Evolutionary conservation across 1,140 invertebrate species (phyloP), one percentile per base, ranked within the genome.

Genomic region (Acromyrmex echinatior): DNA sequence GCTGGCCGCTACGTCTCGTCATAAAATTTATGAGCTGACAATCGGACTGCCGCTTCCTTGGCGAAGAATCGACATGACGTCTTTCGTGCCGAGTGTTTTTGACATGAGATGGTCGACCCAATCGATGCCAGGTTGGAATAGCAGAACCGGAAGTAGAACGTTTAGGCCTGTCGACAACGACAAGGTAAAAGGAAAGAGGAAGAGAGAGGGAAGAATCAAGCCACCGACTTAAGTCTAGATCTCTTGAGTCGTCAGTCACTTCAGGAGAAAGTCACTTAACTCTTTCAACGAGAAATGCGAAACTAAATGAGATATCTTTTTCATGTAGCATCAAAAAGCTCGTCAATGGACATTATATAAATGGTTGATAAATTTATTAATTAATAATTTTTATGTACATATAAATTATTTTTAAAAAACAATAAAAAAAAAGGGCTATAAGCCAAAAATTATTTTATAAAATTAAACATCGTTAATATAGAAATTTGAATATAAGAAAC

Each of bases 1-100:
- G 39, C 18, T 39, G 53, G 12, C 4, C 66, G n/a, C 16, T 82
- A 78, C 58, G 71, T 1, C 39, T 25, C 31, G 70, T 71, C 39
- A 28, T 86, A 63, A 88, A 84, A 88, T 88, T 90, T 82, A 81
- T 82, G 89, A 88, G 58, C 58, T 51, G 45, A 77, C 51, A 74
- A 56, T 71, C 56, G 53, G 66, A 86, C 60, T 51, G 31, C 21
- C 66, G 66, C 82, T 78, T 74, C 39, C 49, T 31, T 39, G 84
- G 14, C 25, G 62, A 77, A 74, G 88, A 89, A 87, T 87, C 68
- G 68, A 85, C 71, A 58, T 68, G 85, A 53, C 62, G 60, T 90
- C 88, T 89, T 90, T 73, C 74, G 31, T 66, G 78, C 53, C 78
- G 79, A 87, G 88, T 90, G 86, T 90, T 90, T 90, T 90, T 90